These are phyloP conservation scores for Platycnemis pennipes DNA, from an alignment of 2,888 invertebrate genomes.

Conservation along the genomic window DNA sequence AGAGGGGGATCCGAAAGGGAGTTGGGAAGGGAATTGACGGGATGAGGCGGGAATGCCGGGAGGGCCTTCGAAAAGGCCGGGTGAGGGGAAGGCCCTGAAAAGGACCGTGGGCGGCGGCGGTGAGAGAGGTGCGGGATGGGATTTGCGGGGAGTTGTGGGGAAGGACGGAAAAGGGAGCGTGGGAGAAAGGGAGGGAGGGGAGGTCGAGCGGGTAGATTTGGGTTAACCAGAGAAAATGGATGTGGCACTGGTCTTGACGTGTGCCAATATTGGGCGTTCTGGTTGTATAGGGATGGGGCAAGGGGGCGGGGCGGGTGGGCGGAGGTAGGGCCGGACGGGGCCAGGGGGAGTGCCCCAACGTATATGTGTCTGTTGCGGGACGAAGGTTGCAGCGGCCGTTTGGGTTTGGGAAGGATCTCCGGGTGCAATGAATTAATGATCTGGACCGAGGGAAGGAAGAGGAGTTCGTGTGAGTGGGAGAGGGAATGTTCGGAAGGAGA, in stretches of 20 bases:
- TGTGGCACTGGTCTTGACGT: slow-evolving; percentile 67
- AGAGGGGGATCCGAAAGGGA: neutral
- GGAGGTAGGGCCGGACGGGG: neutral
- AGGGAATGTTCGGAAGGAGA: neutral
- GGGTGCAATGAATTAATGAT: slow-evolving; percentile 66
- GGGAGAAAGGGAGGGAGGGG: neutral
- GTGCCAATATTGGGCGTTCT: slow-evolving; percentile 61
- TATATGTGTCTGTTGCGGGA: neutral
- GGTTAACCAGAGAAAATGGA: slow-evolving; percentile 68
- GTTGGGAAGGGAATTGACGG: neutral
- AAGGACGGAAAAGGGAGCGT: neutral
- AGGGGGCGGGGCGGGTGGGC: neutral
- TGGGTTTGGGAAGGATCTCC: slow-evolving; percentile 52
- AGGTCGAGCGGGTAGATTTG: slow-evolving; percentile 58
- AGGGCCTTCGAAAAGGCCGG: neutral
- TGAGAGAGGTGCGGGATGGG: neutral
- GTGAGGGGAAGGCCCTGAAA: neutral
- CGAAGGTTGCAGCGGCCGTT: slow-evolving; percentile 26
- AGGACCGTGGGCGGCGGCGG: neutral
- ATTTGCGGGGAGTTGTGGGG: neutral
- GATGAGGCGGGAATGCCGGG: neutral
- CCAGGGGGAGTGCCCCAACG: neutral
- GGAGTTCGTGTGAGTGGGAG: neutral
- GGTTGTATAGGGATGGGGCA: slow-evolving; percentile 13
- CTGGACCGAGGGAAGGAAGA: neutral